Evolutionary conservation across 2,888 invertebrate species (phyloP), one percentile per base, ranked within the genome.

Genomic region (Tachystola acroxantha): DNA sequence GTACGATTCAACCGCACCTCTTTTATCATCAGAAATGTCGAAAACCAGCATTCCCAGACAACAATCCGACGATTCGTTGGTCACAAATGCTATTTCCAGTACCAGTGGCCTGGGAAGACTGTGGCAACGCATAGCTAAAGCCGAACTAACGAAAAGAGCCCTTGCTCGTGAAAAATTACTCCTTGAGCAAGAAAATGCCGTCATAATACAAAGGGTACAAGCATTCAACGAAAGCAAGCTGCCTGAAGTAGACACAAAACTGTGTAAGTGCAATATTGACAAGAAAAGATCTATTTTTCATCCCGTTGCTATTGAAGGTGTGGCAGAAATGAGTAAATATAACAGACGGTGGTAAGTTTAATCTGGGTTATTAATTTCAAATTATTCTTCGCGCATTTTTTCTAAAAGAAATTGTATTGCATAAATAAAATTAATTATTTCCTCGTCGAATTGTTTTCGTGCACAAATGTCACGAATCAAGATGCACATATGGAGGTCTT

Each of bases 81-180:
- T 80, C 10, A 39, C 54, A 4, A 72, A 72, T 40, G 77, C 77
- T 37, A 39, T 46, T 10, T 5, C 69, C 10, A 53, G 72, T 11
- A 78, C 78, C 1, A 59, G 64, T 37, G 84, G 84, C 5, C 50
- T 85, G 32, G 71, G 73, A 27, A 69, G 74, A 43, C 53, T 85
- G 10, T 86, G 85, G 85, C 81, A 82, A 39, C 72, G 73, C 24
- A 67, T 84, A 41, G 64, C 84, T 16, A 78, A 69, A 53, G 84
- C 73, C 2, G 82, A 86, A 40, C 50, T 86, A 28, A 63, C 74
- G 1, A 76, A 65, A 46, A 64, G 70, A 50, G 79, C 85, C 27
- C 56, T 86, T 34, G 40, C 57, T 34, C 71, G 70, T 9, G 85
- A 86, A 57, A 86, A 80, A 57, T 37, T 52, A 33, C 42, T 80